Evolutionary conservation across 2,113 vertebrate genomes (phyloP).

Genomic region (Microcebus tavaratra): DNA sequence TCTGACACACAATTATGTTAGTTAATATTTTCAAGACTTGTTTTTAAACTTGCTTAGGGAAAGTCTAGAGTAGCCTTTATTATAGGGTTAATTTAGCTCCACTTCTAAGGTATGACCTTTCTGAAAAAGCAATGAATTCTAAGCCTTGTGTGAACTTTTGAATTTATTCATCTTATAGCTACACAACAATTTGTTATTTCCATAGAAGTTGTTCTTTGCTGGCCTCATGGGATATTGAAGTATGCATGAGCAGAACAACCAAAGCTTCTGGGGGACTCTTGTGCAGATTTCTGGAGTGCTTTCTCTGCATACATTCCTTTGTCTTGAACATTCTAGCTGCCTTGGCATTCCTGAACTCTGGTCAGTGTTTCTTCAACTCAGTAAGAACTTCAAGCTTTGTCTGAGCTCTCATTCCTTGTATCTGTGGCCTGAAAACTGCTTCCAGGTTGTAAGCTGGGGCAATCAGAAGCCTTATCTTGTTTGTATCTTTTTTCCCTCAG

Average conservation of each 20-base stretch:
- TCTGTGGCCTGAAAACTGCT: not conserved
- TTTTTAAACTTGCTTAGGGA: not conserved
- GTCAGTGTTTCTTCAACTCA: not conserved
- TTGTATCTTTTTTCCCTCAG: not conserved
- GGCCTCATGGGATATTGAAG: not conserved
- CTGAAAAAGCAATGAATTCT: not conserved
- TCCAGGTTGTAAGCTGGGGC: not conserved
- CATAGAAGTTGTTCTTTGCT: not conserved
- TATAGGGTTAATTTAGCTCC: not conserved
- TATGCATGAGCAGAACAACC: not conserved
- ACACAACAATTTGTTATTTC: not conserved
- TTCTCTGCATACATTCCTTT: not conserved
- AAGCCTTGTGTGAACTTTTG: not conserved
- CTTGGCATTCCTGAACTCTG: not conserved
- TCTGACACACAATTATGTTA: not conserved
- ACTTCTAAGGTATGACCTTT: not conserved
- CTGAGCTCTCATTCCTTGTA: not conserved
- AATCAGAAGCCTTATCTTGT: not conserved
- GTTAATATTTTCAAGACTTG: not conserved
- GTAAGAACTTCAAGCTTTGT: not conserved
- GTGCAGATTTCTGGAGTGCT: not conserved
- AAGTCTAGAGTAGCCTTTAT: not conserved
- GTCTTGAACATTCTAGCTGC: not conserved
- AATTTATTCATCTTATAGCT: not conserved
- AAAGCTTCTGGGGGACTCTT: not conserved